Conservation (phyloP, 2,888 invertebrate species). For the Crossocerus cetratus region DNA sequence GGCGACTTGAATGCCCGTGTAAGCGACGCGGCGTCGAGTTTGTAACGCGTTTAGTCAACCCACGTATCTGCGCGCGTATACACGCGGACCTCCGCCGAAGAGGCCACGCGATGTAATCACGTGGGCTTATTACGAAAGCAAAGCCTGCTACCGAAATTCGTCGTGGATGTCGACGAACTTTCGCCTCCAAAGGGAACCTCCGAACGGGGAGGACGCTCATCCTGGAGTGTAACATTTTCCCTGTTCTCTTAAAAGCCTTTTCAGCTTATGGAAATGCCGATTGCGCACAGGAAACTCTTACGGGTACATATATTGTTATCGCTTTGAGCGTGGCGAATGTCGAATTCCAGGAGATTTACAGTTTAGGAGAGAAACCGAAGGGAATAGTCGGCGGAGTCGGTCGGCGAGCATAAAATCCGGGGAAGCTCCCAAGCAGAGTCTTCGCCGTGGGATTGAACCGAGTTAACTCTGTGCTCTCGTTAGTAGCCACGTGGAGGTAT, state of each 20-base stretch:
- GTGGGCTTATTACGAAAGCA: constrained; percentile 55
- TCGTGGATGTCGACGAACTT: constrained; percentile 60
- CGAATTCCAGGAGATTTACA: too few species aligned
- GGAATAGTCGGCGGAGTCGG: neutral
- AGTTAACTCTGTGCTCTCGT: constrained; percentile 52
- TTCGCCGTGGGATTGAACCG: constrained; percentile 48
- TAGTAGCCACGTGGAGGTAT: constrained; percentile 48
- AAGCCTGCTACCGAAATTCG: constrained; percentile 57
- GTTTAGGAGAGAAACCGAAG: too few species aligned
- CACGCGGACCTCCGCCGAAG: constrained; percentile 15
- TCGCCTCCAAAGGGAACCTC: constrained; percentile 12
- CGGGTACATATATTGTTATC: too few species aligned
- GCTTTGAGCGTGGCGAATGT: too few species aligned
- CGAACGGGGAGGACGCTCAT: too few species aligned
- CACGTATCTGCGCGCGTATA: constrained; percentile 27
- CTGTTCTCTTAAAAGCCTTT: too few species aligned
- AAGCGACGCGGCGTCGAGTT: constrained; percentile 31
- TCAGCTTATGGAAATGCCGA: neutral
- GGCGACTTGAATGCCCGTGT: constrained; percentile 53
- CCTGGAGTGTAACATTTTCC: too few species aligned
- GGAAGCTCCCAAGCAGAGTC: constrained; percentile 30
- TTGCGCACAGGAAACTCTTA: too few species aligned
- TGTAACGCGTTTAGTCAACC: constrained; percentile 37
- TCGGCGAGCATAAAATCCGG: constrained; percentile 30
- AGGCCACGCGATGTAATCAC: constrained; percentile 47